Conservation (phyloP, 1,140 invertebrate genomes). For the Drosophila sproati region DNA sequence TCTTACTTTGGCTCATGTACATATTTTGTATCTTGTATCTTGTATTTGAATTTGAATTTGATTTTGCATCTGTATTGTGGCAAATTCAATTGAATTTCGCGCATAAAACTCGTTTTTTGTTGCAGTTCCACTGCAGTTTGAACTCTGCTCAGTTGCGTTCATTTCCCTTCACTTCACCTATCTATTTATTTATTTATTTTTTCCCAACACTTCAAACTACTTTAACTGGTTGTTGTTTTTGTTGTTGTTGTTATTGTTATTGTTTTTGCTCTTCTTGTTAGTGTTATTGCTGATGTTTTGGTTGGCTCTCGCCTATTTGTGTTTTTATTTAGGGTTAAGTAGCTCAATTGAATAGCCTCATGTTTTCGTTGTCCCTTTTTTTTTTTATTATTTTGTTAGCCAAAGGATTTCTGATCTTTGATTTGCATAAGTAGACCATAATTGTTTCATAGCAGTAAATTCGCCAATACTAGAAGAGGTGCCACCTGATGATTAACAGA, state of each 20-base stretch:
- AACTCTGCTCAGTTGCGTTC: constrained; percentile 28
- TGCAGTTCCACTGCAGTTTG: constrained; percentile 31
- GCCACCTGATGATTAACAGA: no score
- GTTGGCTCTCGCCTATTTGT: constrained; percentile 31
- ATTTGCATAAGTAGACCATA: background rate
- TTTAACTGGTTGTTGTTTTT: constrained; percentile 44
- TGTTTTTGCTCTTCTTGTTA: constrained; percentile 24
- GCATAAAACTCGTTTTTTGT: constrained; percentile 70
- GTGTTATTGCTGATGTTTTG: constrained; percentile 34
- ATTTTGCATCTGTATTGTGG: constrained; percentile 24
- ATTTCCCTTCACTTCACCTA: constrained; percentile 14
- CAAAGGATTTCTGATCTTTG: constrained; percentile 18
- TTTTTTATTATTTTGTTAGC: constrained; percentile 8
- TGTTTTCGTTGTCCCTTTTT: constrained; percentile 14
- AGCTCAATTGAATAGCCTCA: constrained; percentile 41
- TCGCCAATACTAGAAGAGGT: no score
- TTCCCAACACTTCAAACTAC: constrained; percentile 67
- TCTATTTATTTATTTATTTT: constrained; percentile 53
- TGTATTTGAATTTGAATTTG: constrained; percentile 1
- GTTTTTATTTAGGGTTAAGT: constrained; percentile 55
- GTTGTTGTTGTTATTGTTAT: constrained; percentile 23
- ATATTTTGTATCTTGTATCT: constrained; percentile 23
- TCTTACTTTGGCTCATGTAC: constrained; percentile 32
- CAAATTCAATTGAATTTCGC: constrained; percentile 73
- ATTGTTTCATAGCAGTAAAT: background rate